Conservation (phyloP, 2,797 vertebrate species). For the Malurus leucopterus region DNA sequence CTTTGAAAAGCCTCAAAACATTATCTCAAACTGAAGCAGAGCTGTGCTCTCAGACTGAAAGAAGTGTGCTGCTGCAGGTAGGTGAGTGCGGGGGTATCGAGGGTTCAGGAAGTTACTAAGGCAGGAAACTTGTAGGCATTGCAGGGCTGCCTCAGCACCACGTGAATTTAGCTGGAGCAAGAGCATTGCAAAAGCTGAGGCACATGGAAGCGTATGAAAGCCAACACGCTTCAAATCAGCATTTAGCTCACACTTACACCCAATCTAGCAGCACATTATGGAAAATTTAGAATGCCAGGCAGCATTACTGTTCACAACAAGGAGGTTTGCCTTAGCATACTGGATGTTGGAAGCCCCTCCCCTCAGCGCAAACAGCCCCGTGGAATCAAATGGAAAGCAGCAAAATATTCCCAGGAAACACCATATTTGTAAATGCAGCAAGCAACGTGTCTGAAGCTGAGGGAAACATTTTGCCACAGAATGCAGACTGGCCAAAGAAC, state of each 20-base stretch:
- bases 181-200: background rate
- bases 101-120: background rate
- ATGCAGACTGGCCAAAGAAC: background rate
- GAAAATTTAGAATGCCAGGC: constrained; percentile 15
- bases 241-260: constrained; percentile 13
- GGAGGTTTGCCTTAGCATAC: background rate
- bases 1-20: background rate
- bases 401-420: background rate
- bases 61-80: background rate
- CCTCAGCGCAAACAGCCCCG: background rate
- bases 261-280: background rate
- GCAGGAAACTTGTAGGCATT: background rate
- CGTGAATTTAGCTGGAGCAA: background rate
- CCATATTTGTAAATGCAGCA: background rate
- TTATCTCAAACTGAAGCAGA: background rate
- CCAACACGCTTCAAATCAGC: background rate
- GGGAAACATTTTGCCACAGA: background rate
- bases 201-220: background rate
- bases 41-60: background rate
- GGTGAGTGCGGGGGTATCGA: background rate
- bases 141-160: background rate
- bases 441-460: background rate
- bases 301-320: background rate
- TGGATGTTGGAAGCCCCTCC: background rate
- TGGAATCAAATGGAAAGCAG: background rate